Percentiles rank a stretch among this genome's conserved stretches.
phyloP scores from a whole-genome alignment of 2,888 invertebrate genomes.

The Dastarcus helophoroides region DNA sequence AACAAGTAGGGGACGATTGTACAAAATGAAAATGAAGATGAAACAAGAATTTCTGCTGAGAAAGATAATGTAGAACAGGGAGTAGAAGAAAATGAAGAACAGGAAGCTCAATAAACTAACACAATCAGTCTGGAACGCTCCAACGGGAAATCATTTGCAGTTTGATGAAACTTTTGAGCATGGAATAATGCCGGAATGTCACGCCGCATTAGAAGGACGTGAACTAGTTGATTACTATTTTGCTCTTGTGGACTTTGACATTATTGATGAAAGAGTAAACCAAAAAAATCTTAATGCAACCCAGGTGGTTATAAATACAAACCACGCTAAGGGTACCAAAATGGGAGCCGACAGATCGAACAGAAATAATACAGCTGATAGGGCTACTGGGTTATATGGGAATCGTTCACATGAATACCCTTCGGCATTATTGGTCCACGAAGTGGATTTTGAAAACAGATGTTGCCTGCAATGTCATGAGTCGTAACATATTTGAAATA shows the following conservation, averaged over 20 bases:
- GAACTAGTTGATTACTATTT: conserved; percentile 7
- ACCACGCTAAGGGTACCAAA: conserved; percentile 1
- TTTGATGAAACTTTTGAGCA: conserved; percentile 13
- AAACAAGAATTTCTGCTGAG: not conserved
- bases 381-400: conserved; percentile 18
- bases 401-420: conserved; percentile 11
- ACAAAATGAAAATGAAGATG: conserved; percentile 5
- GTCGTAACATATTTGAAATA: conserved; percentile 14
- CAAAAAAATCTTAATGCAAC: conserved; percentile 5
- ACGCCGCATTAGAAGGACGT: conserved; percentile 8
- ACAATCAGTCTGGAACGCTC: conserved; percentile 11
- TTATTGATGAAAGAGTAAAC: conserved; percentile 6
- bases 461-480: conserved; percentile 12
- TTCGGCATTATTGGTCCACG: conserved; percentile 15
- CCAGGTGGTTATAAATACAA: conserved; percentile 4
- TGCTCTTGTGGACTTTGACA: conserved; percentile 8
- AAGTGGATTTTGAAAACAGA: conserved; percentile 9
- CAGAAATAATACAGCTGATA: conserved; percentile 16
- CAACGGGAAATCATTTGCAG: conserved; percentile 12
- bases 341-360: conserved; percentile 5
- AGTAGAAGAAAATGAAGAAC: conserved; percentile 6
- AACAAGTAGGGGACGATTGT: not conserved
- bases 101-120: conserved; percentile 9
- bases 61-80: conserved; percentile 6
- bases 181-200: conserved; percentile 10